Evolutionary conservation across 2,113 vertebrate genomes (phyloP), one percentile per base, ranked within the genome.

Genomic region (Trachemys scripta): DNA sequence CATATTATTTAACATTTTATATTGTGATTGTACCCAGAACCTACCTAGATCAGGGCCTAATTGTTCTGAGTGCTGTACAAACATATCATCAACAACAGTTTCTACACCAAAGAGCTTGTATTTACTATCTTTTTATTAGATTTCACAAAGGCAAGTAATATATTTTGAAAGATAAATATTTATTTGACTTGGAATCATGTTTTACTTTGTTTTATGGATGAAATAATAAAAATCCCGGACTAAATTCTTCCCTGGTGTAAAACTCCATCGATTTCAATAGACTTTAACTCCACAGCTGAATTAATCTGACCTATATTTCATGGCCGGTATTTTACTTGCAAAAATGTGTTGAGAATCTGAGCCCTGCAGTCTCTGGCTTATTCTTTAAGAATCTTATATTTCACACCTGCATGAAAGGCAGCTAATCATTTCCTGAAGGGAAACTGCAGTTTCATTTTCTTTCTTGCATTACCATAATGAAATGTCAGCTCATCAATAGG

Each of bases 401-500:
- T 82, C 38, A 24, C 27, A 62, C 82, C 72, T 91, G 62, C 42
- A 4, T 62, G n/a, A 89, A 50, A 82, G 78, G 87, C 92, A 92
- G 82, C 85, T 88, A 47, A 31, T 56, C 69, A n/a, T 75, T 35
- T 87, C 50, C 53, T 81, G 81, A 85, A 89, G 69, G 80, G 54
- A 89, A 95, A 51, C 82, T 59, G 78, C 10, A 2, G 76, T 92
- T 29, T 38, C 35, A 2, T 11, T 11, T 6, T 76, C 2, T 45
- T 51, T 51, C 49, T 38, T 78, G 0, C 69, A 94, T 95, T 96
- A 87, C 82, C 96, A 83, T 93, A 84, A 81, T 56, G 90, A 97
- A 96, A 96, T 90, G 96, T 85, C 93, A 96, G 86, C 92, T 88
- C 93, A 82, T 82, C 85, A 92, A 90, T 72, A 96, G 92, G 92